phyloP scores from a whole-genome alignment of 2,797 vertebrate genomes.

The Chaunax sp. region DNA sequence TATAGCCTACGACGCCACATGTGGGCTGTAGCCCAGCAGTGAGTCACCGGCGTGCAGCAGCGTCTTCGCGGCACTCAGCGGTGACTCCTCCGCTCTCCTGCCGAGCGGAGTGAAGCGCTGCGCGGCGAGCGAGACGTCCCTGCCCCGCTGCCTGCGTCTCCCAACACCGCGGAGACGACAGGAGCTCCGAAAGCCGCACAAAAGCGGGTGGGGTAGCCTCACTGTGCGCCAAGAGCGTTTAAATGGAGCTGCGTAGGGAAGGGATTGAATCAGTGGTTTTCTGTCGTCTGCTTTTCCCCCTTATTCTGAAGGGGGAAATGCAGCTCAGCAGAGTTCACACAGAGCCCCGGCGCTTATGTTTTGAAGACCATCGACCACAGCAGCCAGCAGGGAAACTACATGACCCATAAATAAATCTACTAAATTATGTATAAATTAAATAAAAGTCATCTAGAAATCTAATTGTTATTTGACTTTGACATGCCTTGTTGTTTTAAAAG shows the following conservation, averaged over 20 bases:
- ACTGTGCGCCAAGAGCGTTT: background rate
- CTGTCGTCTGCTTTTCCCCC: slow-evolving; percentile 76
- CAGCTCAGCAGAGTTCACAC: slow-evolving; percentile 55
- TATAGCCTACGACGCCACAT: too few relatives aligned
- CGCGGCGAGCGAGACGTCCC: slow-evolving; percentile 27
- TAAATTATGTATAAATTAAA: slow-evolving; percentile 70
- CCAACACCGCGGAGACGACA: slow-evolving; percentile 4
- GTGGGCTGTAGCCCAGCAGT: background rate
- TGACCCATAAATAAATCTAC: slow-evolving; percentile 51
- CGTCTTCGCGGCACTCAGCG: slow-evolving; percentile 51
- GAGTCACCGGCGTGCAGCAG: background rate
- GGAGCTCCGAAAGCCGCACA: background rate
- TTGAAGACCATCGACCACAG: slow-evolving; percentile 52
- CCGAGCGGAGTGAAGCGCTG: slow-evolving; percentile 31
- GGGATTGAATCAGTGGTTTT: slow-evolving; percentile 12
- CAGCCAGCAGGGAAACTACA: slow-evolving; percentile 55
- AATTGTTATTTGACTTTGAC: background rate
- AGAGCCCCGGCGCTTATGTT: slow-evolving; percentile 2
- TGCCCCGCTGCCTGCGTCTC: slow-evolving; percentile 41
- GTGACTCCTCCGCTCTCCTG: slow-evolving; percentile 28
- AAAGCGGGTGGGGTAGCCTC: background rate
- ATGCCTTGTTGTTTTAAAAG: slow-evolving; percentile 20
- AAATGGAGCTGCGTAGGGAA: background rate
- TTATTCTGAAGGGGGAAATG: slow-evolving; percentile 63
- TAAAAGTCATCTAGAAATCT: slow-evolving; percentile 40